Base-by-base conservation (phyloP, 1,140 invertebrate genomes). In the Aleiodes sp. region DNA sequence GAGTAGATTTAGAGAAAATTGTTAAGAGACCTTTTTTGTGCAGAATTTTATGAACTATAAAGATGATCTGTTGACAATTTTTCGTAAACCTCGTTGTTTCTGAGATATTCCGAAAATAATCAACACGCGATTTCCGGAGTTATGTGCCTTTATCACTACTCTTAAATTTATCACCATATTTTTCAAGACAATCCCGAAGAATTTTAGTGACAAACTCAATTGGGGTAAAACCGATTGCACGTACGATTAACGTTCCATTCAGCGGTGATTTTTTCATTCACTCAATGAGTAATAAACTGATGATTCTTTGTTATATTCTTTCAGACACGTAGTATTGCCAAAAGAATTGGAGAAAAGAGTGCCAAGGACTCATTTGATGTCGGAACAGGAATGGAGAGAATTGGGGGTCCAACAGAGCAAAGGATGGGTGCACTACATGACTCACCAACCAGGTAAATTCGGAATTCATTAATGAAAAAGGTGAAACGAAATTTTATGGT, bases 351-450 rank as follows among this genome's bases (percentile, higher is more conserved):
- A 93, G n/a, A 95, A 96, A 82, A 80, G 92, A 61, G 92, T 98
- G 9, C 96, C 96, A 1, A 96, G 93, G 85, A 94, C 93, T 74
- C 94, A 95, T 86, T 85, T 98, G 46, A 95, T 98, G 92, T 89
- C 92, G 2, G 96, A 98, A 86, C 85, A 89, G 26, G 96, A 98
- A 87, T 98, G 96, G 97, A 89, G 96, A 83, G 88, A 91, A 70
- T 91, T 98, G 75, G 96, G 96, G 9, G 94, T 98, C 2, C 95
- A 97, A 84, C 96, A 98, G 83, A 96, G 94, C 83, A 92, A 93
- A 76, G 96, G 96, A 39, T 98, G 96, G 96, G 88, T 96, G 6
- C 96, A 98, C 86, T 98, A 97, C 75, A 97, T 98, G 95, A 92
- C 91, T 70, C 96, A 98, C 86, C 88, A 92, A 77, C 96, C 96